phyloP scores from a whole-genome alignment of 2,113 vertebrate species.

The Myotis davidii region DNA sequence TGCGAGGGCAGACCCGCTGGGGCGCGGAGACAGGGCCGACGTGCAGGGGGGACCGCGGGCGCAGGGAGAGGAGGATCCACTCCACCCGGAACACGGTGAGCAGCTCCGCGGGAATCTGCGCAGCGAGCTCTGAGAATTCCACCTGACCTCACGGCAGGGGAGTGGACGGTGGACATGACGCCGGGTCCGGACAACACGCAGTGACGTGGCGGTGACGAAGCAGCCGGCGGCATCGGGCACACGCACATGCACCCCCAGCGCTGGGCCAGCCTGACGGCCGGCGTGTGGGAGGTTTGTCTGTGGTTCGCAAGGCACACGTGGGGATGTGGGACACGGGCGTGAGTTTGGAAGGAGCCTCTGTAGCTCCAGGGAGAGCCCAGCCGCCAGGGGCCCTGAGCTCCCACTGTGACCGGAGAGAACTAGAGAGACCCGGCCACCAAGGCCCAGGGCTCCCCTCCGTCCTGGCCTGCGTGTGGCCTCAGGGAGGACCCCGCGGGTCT shows the following conservation, averaged over 20 bases:
- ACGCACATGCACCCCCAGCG: fast-evolving
- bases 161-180: fast-evolving
- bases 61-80: fast-evolving
- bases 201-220: fast-evolving
- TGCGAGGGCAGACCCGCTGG: fast-evolving
- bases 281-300: too few relatives aligned
- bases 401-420: too few relatives aligned
- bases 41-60: fast-evolving
- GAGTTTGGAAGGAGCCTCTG: fast-evolving
- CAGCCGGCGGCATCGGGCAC: fast-evolving
- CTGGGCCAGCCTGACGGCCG: not conserved
- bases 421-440: not conserved
- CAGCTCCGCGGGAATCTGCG: fast-evolving
- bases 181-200: fast-evolving
- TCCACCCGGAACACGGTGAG: fast-evolving
- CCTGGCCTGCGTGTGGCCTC: too few relatives aligned
- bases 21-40: fast-evolving
- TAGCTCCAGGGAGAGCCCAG: not conserved
- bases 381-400: fast-evolving
- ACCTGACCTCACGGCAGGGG: not conserved
- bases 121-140: not conserved
- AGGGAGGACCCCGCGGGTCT: fast-evolving
- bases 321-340: fast-evolving
- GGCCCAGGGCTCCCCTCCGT: not conserved
- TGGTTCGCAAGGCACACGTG: not conserved